Percentiles rank a stretch among this genome's conserved stretches.
These are phyloP conservation scores for Melanerpes aurifrons DNA, from an alignment of 2,113 vertebrate genomes.

Conservation along the genomic window DNA sequence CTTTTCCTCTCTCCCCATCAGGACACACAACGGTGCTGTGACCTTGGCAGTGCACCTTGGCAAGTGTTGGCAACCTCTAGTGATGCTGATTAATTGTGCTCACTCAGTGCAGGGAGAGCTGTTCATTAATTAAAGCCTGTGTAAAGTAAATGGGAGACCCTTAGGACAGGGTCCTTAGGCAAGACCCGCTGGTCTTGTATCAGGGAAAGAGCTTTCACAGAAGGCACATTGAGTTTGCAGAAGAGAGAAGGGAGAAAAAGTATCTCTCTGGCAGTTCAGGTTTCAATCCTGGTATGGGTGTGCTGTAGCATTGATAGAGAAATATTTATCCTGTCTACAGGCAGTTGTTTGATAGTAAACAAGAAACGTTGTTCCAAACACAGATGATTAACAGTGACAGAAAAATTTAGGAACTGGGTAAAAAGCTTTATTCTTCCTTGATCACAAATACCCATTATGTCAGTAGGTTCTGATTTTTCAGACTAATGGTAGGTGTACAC, in stretches of 20 bases:
- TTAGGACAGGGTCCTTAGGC: background rate
- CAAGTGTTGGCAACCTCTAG: background rate
- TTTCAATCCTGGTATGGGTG: background rate
- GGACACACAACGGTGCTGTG: background rate
- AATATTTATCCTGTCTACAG: slow-evolving; percentile 27
- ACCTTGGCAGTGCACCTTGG: background rate
- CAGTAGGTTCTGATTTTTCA: slow-evolving; percentile 46
- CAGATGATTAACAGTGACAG: slow-evolving; percentile 44
- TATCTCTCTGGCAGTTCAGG: background rate
- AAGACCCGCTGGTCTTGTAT: background rate
- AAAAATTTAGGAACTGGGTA: slow-evolving; percentile 36
- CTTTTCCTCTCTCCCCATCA: background rate
- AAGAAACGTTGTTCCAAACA: slow-evolving; percentile 42
- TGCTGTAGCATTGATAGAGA: background rate
- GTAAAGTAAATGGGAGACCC: background rate
- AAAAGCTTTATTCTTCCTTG: slow-evolving; percentile 31
- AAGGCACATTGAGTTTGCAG: background rate
- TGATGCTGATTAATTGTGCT: background rate
- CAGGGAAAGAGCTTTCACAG: background rate
- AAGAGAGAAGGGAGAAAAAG: background rate
- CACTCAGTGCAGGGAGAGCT: background rate
- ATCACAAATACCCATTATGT: slow-evolving; percentile 44
- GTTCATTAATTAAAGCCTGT: background rate
- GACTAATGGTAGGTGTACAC: slow-evolving; percentile 5
- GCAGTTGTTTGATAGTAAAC: slow-evolving; percentile 48